phyloP scores from a whole-genome alignment of 2,888 invertebrate species.

The Andrena haemorrhoa region DNA sequence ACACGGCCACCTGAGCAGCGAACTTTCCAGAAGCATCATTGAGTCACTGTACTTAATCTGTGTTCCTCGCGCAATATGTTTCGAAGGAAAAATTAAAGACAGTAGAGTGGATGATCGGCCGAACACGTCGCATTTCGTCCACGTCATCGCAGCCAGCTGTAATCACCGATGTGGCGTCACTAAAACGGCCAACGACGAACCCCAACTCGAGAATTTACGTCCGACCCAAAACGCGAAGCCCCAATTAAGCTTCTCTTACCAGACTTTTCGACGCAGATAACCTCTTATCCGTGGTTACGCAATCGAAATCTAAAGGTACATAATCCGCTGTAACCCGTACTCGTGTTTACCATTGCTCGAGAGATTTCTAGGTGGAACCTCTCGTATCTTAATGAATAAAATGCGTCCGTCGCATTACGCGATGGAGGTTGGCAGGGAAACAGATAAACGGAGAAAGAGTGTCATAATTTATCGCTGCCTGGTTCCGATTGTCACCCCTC shows the following conservation, averaged over 20 bases:
- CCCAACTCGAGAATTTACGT: neutral
- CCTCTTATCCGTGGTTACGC: neutral
- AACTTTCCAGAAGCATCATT: slow-evolving; percentile 26
- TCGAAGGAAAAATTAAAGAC: neutral
- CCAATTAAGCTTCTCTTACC: slow-evolving; percentile 22
- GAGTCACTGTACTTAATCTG: neutral
- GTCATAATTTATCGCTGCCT: slow-evolving; percentile 12
- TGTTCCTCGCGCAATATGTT: neutral
- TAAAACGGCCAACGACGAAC: neutral
- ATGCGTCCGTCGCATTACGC: neutral
- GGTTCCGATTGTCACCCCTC: neutral
- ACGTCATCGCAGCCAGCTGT: slow-evolving; percentile 30
- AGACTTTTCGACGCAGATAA: neutral
- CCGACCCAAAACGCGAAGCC: neutral
- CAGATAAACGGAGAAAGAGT: slow-evolving; percentile 4
- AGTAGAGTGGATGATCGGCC: neutral
- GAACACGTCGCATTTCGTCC: neutral
- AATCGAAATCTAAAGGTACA: slow-evolving; percentile 2
- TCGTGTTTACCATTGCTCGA: neutral
- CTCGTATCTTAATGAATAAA: neutral
- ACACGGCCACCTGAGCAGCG: slow-evolving; percentile 16
- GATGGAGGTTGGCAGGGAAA: neutral
- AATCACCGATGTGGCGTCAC: slow-evolving; percentile 1
- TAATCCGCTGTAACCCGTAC: neutral
- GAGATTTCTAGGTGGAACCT: neutral